These are phyloP conservation scores for Limnothrissa miodon DNA, from an alignment of 2,113 vertebrate genomes.

Conservation along the genomic window DNA sequence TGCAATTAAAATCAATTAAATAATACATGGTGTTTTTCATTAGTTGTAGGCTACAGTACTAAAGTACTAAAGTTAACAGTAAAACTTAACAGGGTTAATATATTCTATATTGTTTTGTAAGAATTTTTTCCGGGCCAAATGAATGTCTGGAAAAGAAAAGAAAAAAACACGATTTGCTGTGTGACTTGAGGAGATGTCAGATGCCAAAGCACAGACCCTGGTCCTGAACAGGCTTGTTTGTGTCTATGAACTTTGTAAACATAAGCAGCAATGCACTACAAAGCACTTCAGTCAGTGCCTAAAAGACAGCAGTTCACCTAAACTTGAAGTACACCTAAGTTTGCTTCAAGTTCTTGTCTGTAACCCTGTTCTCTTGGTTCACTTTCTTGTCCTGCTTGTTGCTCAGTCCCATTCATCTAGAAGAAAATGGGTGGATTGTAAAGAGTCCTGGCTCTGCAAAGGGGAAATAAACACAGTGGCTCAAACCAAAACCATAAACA, in stretches of 20 bases:
- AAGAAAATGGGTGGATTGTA: neutral
- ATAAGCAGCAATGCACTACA: neutral
- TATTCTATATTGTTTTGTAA: slow-evolving; percentile 17
- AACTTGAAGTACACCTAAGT: neutral
- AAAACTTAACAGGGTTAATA: slow-evolving; percentile 29
- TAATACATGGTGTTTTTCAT: neutral
- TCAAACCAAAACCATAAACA: neutral
- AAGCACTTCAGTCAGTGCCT: neutral
- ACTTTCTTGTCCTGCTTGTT: neutral
- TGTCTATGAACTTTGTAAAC: too few species aligned
- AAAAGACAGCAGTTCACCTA: neutral
- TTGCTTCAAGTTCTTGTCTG: neutral
- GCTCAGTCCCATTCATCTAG: neutral
- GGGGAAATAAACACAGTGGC: neutral
- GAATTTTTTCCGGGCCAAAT: slow-evolving; percentile 23
- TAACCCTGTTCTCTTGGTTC: neutral
- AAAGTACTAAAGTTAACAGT: slow-evolving; percentile 28
- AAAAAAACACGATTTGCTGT: neutral
- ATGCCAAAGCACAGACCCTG: neutral
- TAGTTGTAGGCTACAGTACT: neutral
- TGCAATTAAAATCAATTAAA: neutral
- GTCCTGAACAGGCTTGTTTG: neutral
- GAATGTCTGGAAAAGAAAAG: slow-evolving; percentile 23
- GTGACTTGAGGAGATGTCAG: neutral
- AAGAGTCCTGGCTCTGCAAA: neutral